Base-by-base conservation (phyloP, 2,113 vertebrate genomes). In the Hiodon alosoides region DNA sequence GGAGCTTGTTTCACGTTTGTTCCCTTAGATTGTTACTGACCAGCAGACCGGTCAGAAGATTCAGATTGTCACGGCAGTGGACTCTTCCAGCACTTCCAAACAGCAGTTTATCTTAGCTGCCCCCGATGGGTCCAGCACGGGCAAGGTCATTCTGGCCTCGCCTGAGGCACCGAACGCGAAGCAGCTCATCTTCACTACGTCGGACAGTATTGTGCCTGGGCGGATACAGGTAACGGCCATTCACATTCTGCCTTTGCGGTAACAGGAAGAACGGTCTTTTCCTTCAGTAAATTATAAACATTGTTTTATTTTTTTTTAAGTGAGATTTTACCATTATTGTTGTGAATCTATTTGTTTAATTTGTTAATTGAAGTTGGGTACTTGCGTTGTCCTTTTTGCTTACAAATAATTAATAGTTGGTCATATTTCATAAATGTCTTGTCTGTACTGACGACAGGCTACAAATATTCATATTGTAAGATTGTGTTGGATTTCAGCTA, bases 31-130 rank as follows among this genome's bases (percentile, higher is more conserved):
- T 89, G 95, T 99, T 84, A 98, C 96, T 17, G 96, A 98, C 86
- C 95, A 97, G 87, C 96, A 98, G 88, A 96, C 94, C 0, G 95
- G 95, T 81, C 96, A 98, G 86, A 98, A 98, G 91, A 98, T 98
- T 81, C 97, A 98, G 87, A 97, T 98, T 72, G 94, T 98, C 81
- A 98, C 95, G 60, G 90, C 96, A 52, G 93, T 98, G 90, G 96
- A 98, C 79, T 89, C 96, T 16, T 91, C 95, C 46, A 90, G 86
- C 67, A 80, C 80, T 76, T 92, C 95, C 81, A 98, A 98, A 79
- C 97, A 97, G 80, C 96, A 98, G 85, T 98, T 98, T 85, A 95
- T 99, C 85, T 92, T 98, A 87, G 88, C 97, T 79, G 92, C 94
- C 75, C 93, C 96, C 10, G 96, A 98, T 91, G 93, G 94, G 88